Evolutionary conservation across 2,888 invertebrate genomes (phyloP).

Genomic region (Ormyrus rosae): DNA sequence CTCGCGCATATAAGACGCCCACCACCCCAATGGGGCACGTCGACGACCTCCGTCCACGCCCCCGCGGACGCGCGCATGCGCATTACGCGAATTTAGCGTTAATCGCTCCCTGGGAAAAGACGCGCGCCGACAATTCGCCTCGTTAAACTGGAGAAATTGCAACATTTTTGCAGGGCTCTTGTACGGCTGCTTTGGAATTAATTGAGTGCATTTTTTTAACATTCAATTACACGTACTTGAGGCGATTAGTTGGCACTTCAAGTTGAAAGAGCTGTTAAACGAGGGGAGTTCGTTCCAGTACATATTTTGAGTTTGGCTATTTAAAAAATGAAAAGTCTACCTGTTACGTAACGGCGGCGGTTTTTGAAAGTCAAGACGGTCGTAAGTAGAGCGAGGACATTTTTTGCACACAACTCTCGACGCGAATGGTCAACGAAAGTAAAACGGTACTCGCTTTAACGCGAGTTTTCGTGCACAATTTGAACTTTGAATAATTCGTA

Average conservation of each 20-base stretch:
- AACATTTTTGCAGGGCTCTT: no score
- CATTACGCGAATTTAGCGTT: no score
- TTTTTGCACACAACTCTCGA: slow-evolving; percentile 1
- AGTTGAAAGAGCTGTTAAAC: background rate
- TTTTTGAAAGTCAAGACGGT: slow-evolving; percentile 11
- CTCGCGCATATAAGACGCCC: background rate
- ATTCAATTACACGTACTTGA: background rate
- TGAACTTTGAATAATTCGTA: no score
- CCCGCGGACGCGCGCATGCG: no score
- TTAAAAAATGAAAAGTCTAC: background rate
- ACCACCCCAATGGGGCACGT: background rate
- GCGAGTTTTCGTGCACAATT: background rate
- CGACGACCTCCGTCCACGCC: slow-evolving; percentile 4
- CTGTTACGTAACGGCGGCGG: background rate
- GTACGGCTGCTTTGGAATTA: no score
- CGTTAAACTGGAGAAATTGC: no score
- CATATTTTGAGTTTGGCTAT: no score
- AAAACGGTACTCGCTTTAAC: slow-evolving; percentile 15
- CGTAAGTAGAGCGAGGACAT: slow-evolving; percentile 30
- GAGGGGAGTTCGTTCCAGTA: background rate
- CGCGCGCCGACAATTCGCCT: no score
- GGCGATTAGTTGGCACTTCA: background rate
- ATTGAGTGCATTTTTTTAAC: background rate
- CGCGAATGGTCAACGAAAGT: slow-evolving; percentile 16
- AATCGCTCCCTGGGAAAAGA: no score